Conservation (phyloP, 2,888 invertebrate species). For the Lapara coniferarum region DNA sequence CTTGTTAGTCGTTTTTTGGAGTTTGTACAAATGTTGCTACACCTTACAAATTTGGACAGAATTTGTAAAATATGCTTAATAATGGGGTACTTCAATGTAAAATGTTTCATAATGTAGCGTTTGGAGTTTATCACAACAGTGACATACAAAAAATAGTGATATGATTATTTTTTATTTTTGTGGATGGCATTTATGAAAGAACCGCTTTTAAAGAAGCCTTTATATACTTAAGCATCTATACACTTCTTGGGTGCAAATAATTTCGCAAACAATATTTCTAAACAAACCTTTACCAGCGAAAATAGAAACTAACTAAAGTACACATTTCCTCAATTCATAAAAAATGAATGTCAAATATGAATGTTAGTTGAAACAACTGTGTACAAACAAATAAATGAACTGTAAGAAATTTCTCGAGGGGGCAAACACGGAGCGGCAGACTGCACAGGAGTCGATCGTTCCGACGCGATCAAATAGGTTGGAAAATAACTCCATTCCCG, state of each 20-base stretch:
- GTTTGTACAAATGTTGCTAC: no score
- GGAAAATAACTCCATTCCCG: conserved; percentile 80
- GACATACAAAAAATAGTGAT: not conserved
- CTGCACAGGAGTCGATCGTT: conserved; percentile 57
- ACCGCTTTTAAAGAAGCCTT: not conserved
- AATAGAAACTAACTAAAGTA: conserved; percentile 31
- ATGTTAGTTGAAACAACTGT: conserved; percentile 61
- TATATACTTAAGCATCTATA: not conserved
- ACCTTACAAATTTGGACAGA: no score
- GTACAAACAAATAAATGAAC: conserved; percentile 78
- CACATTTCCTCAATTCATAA: conserved; percentile 54
- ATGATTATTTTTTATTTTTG: no score
- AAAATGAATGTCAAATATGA: conserved; percentile 56
- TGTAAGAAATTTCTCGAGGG: conserved; percentile 77
- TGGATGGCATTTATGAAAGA: not conserved
- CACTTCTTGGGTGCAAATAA: not conserved
- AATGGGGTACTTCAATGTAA: not conserved
- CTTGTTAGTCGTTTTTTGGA: no score
- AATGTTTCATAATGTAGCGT: not conserved
- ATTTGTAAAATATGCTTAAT: no score
- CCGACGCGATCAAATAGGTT: conserved; percentile 74
- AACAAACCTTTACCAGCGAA: conserved; percentile 1
- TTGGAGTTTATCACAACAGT: no score
- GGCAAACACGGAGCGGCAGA: conserved; percentile 64
- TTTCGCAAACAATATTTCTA: not conserved